A percentile compares a stretch with the other conserved stretches of the same genome.
These are phyloP conservation scores for Calidris pugnax DNA, from an alignment of 2,113 vertebrate genomes.

Conservation along the genomic window DNA sequence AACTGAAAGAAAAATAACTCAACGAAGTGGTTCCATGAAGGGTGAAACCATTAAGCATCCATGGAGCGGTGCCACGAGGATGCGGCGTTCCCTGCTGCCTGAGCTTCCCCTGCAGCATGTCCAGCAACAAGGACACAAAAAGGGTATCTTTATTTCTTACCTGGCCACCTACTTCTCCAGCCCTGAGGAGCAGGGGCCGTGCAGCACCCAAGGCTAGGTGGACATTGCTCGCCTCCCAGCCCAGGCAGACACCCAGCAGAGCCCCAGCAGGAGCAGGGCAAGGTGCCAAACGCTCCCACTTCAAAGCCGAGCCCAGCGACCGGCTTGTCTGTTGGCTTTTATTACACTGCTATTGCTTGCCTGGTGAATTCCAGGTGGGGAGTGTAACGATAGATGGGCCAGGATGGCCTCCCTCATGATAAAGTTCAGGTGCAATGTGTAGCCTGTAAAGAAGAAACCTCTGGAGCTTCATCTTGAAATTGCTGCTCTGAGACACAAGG, in stretches of 20 bases:
- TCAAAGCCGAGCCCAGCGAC: constrained; percentile 58
- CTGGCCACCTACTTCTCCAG: rapidly evolving
- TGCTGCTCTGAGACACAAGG: neutral
- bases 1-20: neutral
- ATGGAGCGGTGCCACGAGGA: rapidly evolving
- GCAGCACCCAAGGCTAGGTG: constrained; percentile 53
- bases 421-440: neutral
- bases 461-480: neutral
- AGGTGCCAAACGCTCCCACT: constrained; percentile 59
- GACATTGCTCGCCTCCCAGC: constrained; percentile 53
- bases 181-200: neutral
- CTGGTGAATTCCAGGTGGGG: constrained; percentile 3
- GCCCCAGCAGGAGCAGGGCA: constrained; percentile 43
- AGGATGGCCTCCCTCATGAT: rapidly evolving
- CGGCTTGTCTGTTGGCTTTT: constrained; percentile 40
- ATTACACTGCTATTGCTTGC: neutral
- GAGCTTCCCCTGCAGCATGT: neutral
- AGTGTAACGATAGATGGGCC: neutral
- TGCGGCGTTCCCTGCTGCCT: neutral
- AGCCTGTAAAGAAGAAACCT: neutral
- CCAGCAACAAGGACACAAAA: neutral
- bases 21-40: neutral
- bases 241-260: constrained; percentile 16
- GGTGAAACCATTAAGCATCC: neutral
- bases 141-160: neutral